phyloP scores from a whole-genome alignment of 2,888 invertebrate genomes.

The Tenthredo livida region DNA sequence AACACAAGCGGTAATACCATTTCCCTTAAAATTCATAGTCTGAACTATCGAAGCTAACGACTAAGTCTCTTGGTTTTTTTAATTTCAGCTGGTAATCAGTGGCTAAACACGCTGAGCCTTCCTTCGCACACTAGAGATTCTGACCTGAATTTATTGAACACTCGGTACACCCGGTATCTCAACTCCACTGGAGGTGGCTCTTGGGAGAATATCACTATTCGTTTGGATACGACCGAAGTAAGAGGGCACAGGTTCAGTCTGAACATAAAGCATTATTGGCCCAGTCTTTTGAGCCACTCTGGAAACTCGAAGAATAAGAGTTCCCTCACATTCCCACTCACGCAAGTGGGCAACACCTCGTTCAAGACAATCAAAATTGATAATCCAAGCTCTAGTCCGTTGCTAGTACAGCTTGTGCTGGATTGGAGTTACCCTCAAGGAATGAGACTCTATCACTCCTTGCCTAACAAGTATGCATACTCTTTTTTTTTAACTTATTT shows the following conservation, averaged over 20 bases:
- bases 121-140: conserved; percentile 85
- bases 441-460: conserved; percentile 79
- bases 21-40: conserved; percentile 35
- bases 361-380: conserved; percentile 84
- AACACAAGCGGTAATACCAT: conserved; percentile 82
- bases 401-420: conserved; percentile 88
- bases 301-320: conserved; percentile 76
- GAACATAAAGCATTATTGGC: conserved; percentile 86
- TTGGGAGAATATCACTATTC: conserved; percentile 86
- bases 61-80: neutral
- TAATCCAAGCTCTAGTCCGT: conserved; percentile 87
- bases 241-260: conserved; percentile 84
- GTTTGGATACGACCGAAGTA: conserved; percentile 87
- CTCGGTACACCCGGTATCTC: conserved; percentile 82
- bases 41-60: neutral
- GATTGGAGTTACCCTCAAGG: conserved; percentile 86
- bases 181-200: conserved; percentile 78
- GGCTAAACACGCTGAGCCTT: conserved; percentile 84
- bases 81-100: conserved; percentile 83
- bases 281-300: conserved; percentile 78
- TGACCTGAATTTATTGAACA: conserved; percentile 84
- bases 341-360: conserved; percentile 86
- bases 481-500: conserved; percentile 39
- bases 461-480: conserved; percentile 78
- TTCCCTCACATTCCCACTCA: conserved; percentile 84